phyloP scores from a whole-genome alignment of 1,140 invertebrate genomes.

The Mya arenaria region DNA sequence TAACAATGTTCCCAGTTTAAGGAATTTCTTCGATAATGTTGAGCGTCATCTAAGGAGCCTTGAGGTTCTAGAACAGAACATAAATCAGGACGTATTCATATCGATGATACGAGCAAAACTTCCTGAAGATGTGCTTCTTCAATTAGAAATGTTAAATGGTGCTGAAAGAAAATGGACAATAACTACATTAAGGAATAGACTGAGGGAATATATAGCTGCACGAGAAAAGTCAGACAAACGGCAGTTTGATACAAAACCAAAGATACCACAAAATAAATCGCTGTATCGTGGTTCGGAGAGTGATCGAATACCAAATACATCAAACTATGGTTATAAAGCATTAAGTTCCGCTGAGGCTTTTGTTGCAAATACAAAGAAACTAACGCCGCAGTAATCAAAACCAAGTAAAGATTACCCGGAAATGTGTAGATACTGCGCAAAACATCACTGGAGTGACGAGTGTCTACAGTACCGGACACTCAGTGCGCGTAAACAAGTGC shows the following conservation, averaged over 20 bases:
- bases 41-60: background rate
- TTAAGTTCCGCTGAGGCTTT: no score
- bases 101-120: background rate
- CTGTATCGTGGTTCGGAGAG: no score
- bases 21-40: background rate
- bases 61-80: background rate
- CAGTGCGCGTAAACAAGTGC: background rate
- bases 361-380: no score
- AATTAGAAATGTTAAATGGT: background rate
- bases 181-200: background rate
- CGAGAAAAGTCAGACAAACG: background rate
- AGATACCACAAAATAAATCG: no score
- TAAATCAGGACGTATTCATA: background rate
- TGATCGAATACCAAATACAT: no score
- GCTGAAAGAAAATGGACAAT: background rate
- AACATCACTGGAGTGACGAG: constrained; percentile 26
- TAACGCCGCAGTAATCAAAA: no score
- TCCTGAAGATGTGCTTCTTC: background rate
- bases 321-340: no score
- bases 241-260: no score
- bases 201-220: background rate
- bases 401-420: no score
- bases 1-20: background rate
- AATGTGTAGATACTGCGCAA: constrained; percentile 5
- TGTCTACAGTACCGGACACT: constrained; percentile 17